Evolutionary conservation across 2,113 vertebrate genomes (phyloP).

Genomic region (Cacatua alba): DNA sequence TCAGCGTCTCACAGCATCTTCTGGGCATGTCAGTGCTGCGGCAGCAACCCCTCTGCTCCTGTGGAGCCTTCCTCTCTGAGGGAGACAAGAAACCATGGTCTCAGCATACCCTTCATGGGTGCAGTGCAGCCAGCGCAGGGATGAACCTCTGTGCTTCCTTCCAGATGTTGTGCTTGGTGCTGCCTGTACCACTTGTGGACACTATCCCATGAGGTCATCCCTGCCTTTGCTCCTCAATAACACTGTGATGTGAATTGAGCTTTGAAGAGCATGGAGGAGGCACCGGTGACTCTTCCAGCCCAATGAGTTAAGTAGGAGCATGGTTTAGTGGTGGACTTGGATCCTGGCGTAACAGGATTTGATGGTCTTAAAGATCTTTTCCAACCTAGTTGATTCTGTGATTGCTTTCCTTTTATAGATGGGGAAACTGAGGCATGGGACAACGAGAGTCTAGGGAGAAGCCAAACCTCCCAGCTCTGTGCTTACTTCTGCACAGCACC

Average conservation of each 20-base stretch:
- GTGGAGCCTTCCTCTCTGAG: background rate
- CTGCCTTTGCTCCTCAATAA: background rate
- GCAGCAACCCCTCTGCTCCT: background rate
- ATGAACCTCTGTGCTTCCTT: background rate
- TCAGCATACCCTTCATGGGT: rapidly evolving
- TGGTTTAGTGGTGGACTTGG: background rate
- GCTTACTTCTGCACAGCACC: background rate
- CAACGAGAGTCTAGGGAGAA: rapidly evolving
- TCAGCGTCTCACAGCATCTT: background rate
- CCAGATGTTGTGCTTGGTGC: background rate
- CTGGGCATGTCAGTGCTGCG: background rate
- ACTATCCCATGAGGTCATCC: background rate
- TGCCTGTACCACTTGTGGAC: rapidly evolving
- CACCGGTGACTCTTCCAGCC: background rate
- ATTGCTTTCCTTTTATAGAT: rapidly evolving
- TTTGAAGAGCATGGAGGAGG: no score
- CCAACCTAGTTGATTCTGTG: background rate
- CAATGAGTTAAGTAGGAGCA: background rate
- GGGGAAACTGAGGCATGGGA: background rate
- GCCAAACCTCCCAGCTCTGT: background rate
- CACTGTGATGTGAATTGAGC: rapidly evolving
- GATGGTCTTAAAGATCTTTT: background rate
- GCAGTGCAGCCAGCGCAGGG: background rate
- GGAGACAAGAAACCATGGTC: rapidly evolving
- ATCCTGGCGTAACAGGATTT: background rate